Base-by-base conservation (phyloP, 2,113 vertebrate genomes). In the Apistogramma diplotaenia region DNA sequence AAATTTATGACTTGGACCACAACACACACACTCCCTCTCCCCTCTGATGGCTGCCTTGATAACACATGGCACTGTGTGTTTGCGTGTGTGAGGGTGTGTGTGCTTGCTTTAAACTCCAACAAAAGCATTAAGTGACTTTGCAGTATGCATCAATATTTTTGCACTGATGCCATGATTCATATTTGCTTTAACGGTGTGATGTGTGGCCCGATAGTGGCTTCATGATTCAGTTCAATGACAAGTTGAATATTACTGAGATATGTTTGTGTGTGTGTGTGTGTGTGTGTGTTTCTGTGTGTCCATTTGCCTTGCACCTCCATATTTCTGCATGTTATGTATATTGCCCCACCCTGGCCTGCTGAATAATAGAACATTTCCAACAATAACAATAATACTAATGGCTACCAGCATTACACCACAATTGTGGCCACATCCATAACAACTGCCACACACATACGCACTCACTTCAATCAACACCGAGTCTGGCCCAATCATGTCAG, bases 1-100 rank as follows among this genome's bases (percentile, higher is more conserved):
- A 94, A 93, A 95, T 95, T 92, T 95, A 94, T 82, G 92, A 94
- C 92, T 94, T 95, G 93, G 90, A 93, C 89, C 84, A 89, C 92
- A 88, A 87, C 79, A 86, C 88, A 84, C 88, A 85, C 61, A 74
- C 76, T 35, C 85, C 2, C 35, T 35, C 82, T 43, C 43, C 56
- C 33, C 62, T 88, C 83, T 89, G 92, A 93, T 93, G 82, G 74
- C 78, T 90, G 71, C 67, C 83, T 85, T 76, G 93, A 94, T 94
- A 94, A 88, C 88, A 85, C 85, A 88, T 62, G 58, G 78, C 73
- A 61, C 46, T 75, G 29, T 29, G 54, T 85, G 56, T 57, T 10
- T 49, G n/a, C n/a, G 46, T 65, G 75, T 87, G 78, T 35, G 53
- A 75, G 62, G 85, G 70, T 82, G 43, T 65, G 61, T 67, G 37